Evolutionary conservation across 1,140 invertebrate species (phyloP), one percentile per base, ranked within the genome.

Genomic region (Apis florea): DNA sequence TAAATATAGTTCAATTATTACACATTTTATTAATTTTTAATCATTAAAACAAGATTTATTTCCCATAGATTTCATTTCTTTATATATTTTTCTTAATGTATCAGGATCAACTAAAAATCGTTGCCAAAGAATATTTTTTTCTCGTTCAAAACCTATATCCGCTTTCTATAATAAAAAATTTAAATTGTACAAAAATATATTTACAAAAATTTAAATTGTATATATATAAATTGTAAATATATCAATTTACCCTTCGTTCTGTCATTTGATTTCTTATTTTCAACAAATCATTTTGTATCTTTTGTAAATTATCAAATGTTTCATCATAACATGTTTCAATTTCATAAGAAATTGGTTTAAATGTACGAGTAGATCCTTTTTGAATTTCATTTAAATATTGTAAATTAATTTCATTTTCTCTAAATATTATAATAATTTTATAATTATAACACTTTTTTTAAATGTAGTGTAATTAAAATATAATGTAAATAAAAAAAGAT

Each of bases 101-200:
- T 92, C 87, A 9, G 92, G 92, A 74, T 92, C 87, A 26, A 86
- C 77, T 64, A 91, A 82, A 77, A 91, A 91, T 79, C 84, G 84
- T 54, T 91, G 90, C 90, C 90, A 91, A 6, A 90, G 73, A 56
- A 91, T 90, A 26, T 63, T 64, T 31, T 90, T 92, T 79, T 93
- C 92, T 56, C 90, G 82, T 56, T 92, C 91, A 10, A 91, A 80
- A 15, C 76, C 76, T 54, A 24, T 78, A 6, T 88, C 89, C 51
- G 90, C 90, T 68, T 88, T 91, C 93, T 93, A 69, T 0, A 84
- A 89, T 47, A 26, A 59, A 71, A 77, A 75, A 83, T 74, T 66
- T 80, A 13, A 83, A 63, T 70, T n/a, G 26, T 47, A 64, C 13
- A 21, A 51, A 51, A 61, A 61, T 59, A 6, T 15, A 13, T 59